These are phyloP conservation scores for Cranoglanis bouderius DNA, from an alignment of 2,113 vertebrate genomes.

Conservation along the genomic window DNA sequence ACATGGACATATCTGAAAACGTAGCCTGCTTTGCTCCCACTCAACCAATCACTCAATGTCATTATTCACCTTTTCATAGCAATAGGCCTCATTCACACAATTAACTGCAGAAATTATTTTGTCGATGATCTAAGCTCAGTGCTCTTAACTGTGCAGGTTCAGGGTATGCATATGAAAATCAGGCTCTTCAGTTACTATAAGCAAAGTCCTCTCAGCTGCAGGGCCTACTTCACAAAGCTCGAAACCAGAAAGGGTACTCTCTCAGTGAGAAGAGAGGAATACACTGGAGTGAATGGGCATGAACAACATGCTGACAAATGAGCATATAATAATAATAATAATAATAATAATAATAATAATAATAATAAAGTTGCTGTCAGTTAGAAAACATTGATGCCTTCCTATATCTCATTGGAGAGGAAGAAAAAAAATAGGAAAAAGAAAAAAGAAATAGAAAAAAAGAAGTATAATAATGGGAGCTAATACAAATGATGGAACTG, in stretches of 20 bases:
- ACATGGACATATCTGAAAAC: slow-evolving; percentile 1
- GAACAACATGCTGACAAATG: neutral
- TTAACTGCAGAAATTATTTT: slow-evolving; percentile 12
- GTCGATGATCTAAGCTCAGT: slow-evolving; percentile 19
- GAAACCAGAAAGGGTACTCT: neutral
- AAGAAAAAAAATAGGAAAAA: neutral
- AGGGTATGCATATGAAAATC: slow-evolving; percentile 1
- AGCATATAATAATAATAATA: slow-evolving; percentile 14
- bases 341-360: slow-evolving; percentile 25
- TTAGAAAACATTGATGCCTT: slow-evolving; percentile 6
- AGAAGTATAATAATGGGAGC: neutral
- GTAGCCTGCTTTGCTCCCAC: neutral
- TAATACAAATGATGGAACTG: slow-evolving; percentile 4
- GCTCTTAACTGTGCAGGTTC: slow-evolving; percentile 14
- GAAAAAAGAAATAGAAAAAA: neutral
- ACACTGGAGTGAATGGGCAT: neutral
- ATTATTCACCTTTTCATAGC: slow-evolving; percentile 7
- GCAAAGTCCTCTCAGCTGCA: slow-evolving; percentile 1
- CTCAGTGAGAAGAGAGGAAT: neutral
- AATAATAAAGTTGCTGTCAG: neutral
- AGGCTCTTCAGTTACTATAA: neutral
- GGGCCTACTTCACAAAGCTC: neutral
- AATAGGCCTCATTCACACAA: slow-evolving; percentile 7
- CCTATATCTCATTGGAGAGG: neutral
- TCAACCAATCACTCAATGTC: slow-evolving; percentile 4